Base-by-base conservation (phyloP, 1,140 invertebrate genomes). In the Paraescarpia echinospica region DNA sequence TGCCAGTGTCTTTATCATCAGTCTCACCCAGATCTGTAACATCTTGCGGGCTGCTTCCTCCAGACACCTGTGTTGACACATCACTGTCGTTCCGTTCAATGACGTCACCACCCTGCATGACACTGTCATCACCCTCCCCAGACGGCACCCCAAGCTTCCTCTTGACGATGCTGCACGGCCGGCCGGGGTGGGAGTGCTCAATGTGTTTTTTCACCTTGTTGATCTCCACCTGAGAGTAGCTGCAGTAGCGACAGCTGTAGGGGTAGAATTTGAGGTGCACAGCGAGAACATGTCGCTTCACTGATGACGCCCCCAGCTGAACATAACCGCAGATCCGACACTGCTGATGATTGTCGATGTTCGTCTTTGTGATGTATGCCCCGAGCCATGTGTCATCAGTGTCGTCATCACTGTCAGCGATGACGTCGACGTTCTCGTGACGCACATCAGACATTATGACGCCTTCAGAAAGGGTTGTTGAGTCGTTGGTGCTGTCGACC, bases 231-330 rank as follows among this genome's bases (percentile, higher is more conserved):
- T 92, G 91, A 18, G 93, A 90, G 35, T 92, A 59, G 31, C 91
- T 77, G 48, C 93, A 93, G 91, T 93, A 91, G 18, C 34, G 88
- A 35, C 93, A 93, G n/a, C 77, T 91, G 51, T 88, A 93, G 18
- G 93, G 93, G 59, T 93, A 93, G 91, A 93, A 93, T 34, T 93
- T 91, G 51, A 93, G 51, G 33, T 93, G 93, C 31, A 51, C 90
- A 27, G 91, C 59, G 51, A 92, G 48, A 33, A 93, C 91, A 33
- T 93, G 93, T 22, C 88, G 35, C 88, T 91, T 92, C 48, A 93
- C n/a, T 14, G 93, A 92, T 18, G 90, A 92, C 1, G 93, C 34
- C 34, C 93, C 93, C 33, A 92, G 91, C 77, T 93, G 93, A 35
- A 92, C 51, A 51, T 92, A 93, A 1, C 93, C 93, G 90, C 93